These are phyloP conservation scores for Trematomus loennbergii DNA, from an alignment of 2,113 vertebrate species.

Conservation along the genomic window DNA sequence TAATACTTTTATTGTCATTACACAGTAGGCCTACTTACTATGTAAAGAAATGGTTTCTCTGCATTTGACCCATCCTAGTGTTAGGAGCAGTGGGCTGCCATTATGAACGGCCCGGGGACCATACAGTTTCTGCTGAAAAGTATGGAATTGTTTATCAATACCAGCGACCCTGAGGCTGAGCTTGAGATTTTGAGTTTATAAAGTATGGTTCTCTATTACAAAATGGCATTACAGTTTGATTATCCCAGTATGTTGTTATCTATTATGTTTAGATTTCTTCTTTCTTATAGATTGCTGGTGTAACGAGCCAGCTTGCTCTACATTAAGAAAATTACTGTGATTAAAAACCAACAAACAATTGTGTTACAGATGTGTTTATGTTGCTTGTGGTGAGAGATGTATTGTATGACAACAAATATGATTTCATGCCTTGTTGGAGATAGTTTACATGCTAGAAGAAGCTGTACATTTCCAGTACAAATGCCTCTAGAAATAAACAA, in stretches of 20 bases:
- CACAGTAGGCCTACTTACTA: too few relatives aligned
- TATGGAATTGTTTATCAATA: not conserved
- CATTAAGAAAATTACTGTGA: not conserved
- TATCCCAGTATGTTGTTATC: not conserved
- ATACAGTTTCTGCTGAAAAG: not conserved
- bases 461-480: too few relatives aligned
- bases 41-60: too few relatives aligned
- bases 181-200: not conserved
- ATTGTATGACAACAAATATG: not conserved
- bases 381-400: not conserved
- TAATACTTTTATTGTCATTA: too few relatives aligned
- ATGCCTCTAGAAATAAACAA: not conserved
- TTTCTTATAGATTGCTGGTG: slow-evolving; percentile 5
- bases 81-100: too few relatives aligned
- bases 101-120: too few relatives aligned
- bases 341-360: not conserved
- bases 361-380: not conserved
- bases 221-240: not conserved
- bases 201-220: not conserved
- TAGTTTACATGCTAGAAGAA: slow-evolving; percentile 13
- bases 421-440: not conserved
- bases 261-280: not conserved
- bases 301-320: not conserved
- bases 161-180: not conserved
- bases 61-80: too few relatives aligned